A percentile compares a stretch with the other conserved stretches of the same genome.
Evolutionary conservation across 2,888 invertebrate genomes (phyloP).

Genomic region (Spodoptera exigua): DNA sequence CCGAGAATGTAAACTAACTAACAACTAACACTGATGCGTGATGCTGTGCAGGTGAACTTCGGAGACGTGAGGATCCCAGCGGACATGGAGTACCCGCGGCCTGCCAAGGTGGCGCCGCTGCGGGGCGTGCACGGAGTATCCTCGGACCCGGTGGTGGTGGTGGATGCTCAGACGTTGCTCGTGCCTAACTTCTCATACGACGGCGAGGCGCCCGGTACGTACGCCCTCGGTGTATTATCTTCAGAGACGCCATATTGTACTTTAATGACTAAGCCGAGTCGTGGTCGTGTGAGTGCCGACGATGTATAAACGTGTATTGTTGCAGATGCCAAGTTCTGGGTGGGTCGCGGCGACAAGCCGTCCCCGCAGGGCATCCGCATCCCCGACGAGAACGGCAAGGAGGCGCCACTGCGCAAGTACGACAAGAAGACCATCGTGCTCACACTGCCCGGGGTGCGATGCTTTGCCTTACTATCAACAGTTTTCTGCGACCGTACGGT

Average conservation of each 20-base stretch:
- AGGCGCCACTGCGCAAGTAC: conserved; percentile 93
- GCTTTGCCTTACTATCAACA: neutral
- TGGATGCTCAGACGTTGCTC: conserved; percentile 97
- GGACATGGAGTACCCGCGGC: conserved; percentile 94
- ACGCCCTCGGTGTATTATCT: no score
- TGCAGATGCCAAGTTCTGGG: conserved; percentile 98
- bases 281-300: neutral
- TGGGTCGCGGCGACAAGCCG: conserved; percentile 94
- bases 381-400: conserved; percentile 97
- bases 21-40: neutral
- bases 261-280: neutral
- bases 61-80: conserved; percentile 95
- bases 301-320: neutral
- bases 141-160: conserved; percentile 96
- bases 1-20: no score
- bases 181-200: conserved; percentile 97
- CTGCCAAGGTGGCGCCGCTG: conserved; percentile 93
- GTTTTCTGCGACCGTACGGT: no score
- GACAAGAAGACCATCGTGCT: conserved; percentile 96
- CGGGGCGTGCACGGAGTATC: conserved; percentile 95
- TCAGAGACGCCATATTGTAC: no score
- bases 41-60: conserved; percentile 93
- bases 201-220: conserved; percentile 96
- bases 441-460: conserved; percentile 92
- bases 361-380: conserved; percentile 95